A percentile compares a stretch with the other conserved stretches of the same genome.
phyloP scores from a whole-genome alignment of 1,140 invertebrate species.

The Bombyx mandarina region DNA sequence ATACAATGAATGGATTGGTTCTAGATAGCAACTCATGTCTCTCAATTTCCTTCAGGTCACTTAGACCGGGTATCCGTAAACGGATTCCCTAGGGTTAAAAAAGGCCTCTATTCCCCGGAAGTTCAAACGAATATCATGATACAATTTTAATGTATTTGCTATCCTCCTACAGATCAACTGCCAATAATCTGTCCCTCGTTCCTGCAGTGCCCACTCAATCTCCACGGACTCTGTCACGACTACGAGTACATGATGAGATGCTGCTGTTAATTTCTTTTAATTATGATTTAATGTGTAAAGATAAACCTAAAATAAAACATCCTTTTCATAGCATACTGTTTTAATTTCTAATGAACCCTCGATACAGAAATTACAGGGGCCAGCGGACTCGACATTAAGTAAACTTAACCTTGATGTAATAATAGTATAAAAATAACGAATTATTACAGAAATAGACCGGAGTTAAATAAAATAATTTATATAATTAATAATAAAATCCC shows the following conservation, averaged over 20 bases:
- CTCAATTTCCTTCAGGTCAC: too few species aligned
- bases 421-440: conserved; percentile 66
- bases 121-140: too few species aligned
- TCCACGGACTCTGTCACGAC: conserved; percentile 69
- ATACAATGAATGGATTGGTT: too few species aligned
- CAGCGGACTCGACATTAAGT: conserved; percentile 61
- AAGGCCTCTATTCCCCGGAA: too few species aligned
- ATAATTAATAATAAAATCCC: not conserved
- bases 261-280: conserved; percentile 57
- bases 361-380: conserved; percentile 67
- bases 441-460: conserved; percentile 38
- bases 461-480: conserved; percentile 39
- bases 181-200: conserved; percentile 68
- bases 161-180: conserved; percentile 61
- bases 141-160: not conserved
- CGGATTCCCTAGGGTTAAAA: too few species aligned
- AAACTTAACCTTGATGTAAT: conserved; percentile 60
- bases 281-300: not conserved
- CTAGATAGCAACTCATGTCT: too few species aligned
- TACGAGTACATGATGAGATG: conserved; percentile 75
- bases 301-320: conserved; percentile 51
- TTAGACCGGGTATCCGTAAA: too few species aligned
- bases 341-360: conserved; percentile 70
- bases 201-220: conserved; percentile 70
- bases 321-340: conserved; percentile 64